Evolutionary conservation across 2,797 vertebrate species (phyloP), one percentile per base, ranked within the genome.

Genomic region (Helostoma temminkii): DNA sequence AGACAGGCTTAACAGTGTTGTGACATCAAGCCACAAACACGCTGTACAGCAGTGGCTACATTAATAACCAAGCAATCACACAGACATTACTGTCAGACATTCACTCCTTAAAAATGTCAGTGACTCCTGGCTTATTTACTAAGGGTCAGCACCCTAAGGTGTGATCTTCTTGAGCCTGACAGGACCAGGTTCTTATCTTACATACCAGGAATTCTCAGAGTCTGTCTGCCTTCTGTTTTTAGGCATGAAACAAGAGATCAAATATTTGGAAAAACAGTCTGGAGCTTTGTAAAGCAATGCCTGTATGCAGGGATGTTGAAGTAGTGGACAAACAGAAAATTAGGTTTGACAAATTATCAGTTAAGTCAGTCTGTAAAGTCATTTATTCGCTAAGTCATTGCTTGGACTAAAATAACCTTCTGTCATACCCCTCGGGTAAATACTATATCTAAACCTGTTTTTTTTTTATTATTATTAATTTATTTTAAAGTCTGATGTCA

Each of bases 181-280:
- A 75, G 50, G 25, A 19, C 37, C 42, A n/a, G 26, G 30, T 19
- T 72, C 60, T 75, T 83, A 81, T 85, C 82, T 77, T 9, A 63
- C 79, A 82, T 76, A 50, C 60, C 70, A 50, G 21, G n/a, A 66
- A 79, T 82, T 88, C 79, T 63, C 48, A 21, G 32, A 36, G 28
- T 69, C 47, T 25, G 2, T 15, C 52, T 69, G 52, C 14, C 14
- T 24, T 48, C 43, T 71, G 64, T 18, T 50, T 75, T 30, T 21
- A 58, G 57, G 24, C n/a, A 46, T 15, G 19, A 39, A 49, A 59
- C 47, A n/a, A 32, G 3, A 15, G 34, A 48, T 48, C 1, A 53
- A 30, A 71, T 25, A 30, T 46, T 26, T 14, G 28, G 4, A 12
- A 34, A 16, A 37, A 21, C 9, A 36, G 10, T 25, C 5, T 18